Evolutionary conservation across 2,113 vertebrate species (phyloP).

Genomic region (Callipepla californica): DNA sequence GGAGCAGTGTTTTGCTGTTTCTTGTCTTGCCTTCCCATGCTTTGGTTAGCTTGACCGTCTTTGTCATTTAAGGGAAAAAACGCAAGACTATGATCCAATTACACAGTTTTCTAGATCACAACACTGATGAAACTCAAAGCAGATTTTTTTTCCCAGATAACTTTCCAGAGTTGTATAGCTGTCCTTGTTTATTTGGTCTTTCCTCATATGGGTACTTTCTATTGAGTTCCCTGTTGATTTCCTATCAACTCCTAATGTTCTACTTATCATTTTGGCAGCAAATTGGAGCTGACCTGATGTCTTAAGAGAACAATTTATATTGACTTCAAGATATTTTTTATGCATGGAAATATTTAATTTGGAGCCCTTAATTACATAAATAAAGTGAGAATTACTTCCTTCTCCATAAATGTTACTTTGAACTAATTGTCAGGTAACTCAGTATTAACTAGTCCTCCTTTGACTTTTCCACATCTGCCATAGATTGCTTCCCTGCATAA

Average conservation of each 20-base stretch:
- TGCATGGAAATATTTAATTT: constrained; percentile 42
- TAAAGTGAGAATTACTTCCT: constrained; percentile 43
- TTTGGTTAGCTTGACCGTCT: background rate
- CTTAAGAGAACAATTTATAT: constrained; percentile 34
- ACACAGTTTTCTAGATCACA: background rate
- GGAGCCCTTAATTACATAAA: background rate
- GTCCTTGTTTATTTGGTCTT: constrained; percentile 2
- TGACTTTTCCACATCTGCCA: constrained; percentile 11
- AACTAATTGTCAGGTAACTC: constrained; percentile 55
- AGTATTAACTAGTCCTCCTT: constrained; percentile 25
- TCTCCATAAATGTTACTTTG: constrained; percentile 48
- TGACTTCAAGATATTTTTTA: constrained; percentile 20
- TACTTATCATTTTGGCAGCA: constrained; percentile 50
- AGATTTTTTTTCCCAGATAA: background rate
- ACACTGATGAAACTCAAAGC: background rate
- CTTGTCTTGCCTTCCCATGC: background rate
- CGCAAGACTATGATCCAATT: background rate
- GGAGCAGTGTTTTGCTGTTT: background rate
- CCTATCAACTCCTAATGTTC: constrained; percentile 11
- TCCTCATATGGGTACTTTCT: background rate
- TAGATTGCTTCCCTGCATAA: constrained; percentile 28
- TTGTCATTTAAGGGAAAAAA: background rate
- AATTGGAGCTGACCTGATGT: constrained; percentile 41
- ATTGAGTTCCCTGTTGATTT: constrained; percentile 17
- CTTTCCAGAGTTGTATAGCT: background rate